Conservation (phyloP, 2,113 vertebrate species). For the Drymodes brunneopygia region DNA sequence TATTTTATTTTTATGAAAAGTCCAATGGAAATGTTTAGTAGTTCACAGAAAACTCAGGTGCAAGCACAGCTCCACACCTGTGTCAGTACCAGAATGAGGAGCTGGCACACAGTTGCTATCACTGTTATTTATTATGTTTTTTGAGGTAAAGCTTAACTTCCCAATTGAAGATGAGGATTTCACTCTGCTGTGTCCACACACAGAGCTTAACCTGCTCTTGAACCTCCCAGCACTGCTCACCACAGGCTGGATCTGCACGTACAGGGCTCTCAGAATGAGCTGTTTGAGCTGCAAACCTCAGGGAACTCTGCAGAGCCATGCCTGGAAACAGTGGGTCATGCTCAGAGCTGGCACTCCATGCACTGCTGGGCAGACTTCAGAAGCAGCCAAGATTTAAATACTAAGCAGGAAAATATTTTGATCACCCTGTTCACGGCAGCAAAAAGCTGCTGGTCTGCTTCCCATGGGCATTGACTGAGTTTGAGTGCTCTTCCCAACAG, state of each 20-base stretch:
- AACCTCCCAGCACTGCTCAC: not conserved
- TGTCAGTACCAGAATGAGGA: not conserved
- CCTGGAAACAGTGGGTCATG: not conserved
- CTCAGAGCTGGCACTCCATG: not conserved
- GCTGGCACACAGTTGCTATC: not conserved
- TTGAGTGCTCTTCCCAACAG: not conserved
- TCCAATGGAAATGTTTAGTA: slow-evolving; percentile 10
- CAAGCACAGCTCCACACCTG: not conserved
- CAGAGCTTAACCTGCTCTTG: not conserved
- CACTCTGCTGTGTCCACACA: not conserved
- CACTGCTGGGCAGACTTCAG: not conserved
- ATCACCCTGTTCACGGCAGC: not conserved
- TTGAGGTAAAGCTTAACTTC: not conserved
- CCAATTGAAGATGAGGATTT: not conserved
- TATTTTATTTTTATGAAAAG: not conserved
- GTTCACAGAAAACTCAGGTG: slow-evolving; percentile 20
- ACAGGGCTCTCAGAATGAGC: not conserved
- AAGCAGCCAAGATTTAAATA: not conserved
- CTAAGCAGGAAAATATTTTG: not conserved
- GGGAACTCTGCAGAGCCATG: not conserved
- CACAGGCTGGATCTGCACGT: fast-evolving
- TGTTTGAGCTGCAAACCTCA: not conserved
- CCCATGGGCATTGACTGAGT: not conserved
- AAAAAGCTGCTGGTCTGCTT: not conserved
- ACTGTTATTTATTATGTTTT: not conserved